Evolutionary conservation across 2,797 vertebrate species (phyloP).

Genomic region (Botia kubotai): DNA sequence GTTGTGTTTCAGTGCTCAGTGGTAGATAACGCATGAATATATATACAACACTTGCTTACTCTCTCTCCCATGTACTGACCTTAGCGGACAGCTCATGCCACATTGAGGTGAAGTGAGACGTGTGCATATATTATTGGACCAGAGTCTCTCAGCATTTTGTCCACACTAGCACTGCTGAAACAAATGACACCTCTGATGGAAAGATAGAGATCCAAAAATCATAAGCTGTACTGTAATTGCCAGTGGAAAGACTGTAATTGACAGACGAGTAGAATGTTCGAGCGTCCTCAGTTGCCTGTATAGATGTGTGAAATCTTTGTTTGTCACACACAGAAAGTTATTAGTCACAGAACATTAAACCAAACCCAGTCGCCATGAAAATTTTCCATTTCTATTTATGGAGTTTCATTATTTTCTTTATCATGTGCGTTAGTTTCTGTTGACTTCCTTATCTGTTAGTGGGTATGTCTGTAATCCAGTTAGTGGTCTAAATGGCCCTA

Average conservation of each 20-base stretch:
- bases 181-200: neutral
- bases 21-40: neutral
- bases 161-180: neutral
- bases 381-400: too few species aligned
- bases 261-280: neutral
- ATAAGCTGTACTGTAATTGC: neutral
- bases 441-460: too few species aligned
- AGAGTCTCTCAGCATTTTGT: neutral
- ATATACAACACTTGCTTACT: neutral
- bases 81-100: slow-evolving; percentile 18
- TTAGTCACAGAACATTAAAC: too few species aligned
- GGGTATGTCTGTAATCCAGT: too few species aligned
- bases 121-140: neutral
- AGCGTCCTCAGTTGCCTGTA: neutral
- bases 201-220: neutral
- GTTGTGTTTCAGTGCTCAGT: too few species aligned
- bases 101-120: neutral
- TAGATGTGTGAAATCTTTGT: neutral
- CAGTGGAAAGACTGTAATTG: neutral
- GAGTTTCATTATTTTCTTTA: too few species aligned
- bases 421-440: too few species aligned
- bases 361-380: neutral
- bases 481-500: too few species aligned
- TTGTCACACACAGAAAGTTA: too few species aligned
- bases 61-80: slow-evolving; percentile 17